Evolutionary conservation across 2,888 invertebrate species (phyloP).

Genomic region (Muschampia plurimacula): DNA sequence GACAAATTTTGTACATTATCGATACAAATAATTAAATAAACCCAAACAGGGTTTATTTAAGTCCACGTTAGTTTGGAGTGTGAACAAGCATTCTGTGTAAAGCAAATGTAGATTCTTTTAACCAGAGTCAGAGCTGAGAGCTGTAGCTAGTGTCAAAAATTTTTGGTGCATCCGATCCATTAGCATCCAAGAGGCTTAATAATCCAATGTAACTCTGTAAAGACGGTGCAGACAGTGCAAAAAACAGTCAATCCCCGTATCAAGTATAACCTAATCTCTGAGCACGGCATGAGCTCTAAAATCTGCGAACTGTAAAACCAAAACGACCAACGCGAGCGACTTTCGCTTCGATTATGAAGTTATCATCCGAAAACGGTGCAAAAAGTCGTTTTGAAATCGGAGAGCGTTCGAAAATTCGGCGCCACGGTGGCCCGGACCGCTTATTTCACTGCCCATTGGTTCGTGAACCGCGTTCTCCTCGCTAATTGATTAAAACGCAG

Average conservation of each 20-base stretch:
- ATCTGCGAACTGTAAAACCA: slow-evolving; percentile 47
- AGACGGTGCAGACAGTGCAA: slow-evolving; percentile 17
- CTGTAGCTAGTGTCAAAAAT: not conserved
- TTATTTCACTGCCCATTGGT: slow-evolving; percentile 81
- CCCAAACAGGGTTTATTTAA: not conserved
- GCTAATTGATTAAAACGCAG: slow-evolving; percentile 85
- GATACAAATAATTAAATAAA: not conserved
- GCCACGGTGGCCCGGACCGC: slow-evolving; percentile 69
- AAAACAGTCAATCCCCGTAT: slow-evolving; percentile 47
- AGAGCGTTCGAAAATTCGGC: slow-evolving; percentile 67
- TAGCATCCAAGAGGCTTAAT: slow-evolving; percentile 13
- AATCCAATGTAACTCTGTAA: slow-evolving; percentile 11
- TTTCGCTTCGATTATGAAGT: slow-evolving; percentile 70
- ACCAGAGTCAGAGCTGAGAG: not conserved
- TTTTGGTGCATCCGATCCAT: slow-evolving; percentile 5
- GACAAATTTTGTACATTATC: not conserved
- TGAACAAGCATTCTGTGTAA: not conserved
- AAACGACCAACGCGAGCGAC: slow-evolving; percentile 48
- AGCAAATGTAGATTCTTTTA: too few relatives aligned
- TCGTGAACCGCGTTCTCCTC: slow-evolving; percentile 63
- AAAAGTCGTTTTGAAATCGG: slow-evolving; percentile 70
- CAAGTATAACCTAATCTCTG: slow-evolving; percentile 51
- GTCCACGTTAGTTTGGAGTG: not conserved
- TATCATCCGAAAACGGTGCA: slow-evolving; percentile 55
- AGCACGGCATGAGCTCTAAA: slow-evolving; percentile 31